Conservation (phyloP, 2,797 vertebrate species). For the Labroides dimidiatus region DNA sequence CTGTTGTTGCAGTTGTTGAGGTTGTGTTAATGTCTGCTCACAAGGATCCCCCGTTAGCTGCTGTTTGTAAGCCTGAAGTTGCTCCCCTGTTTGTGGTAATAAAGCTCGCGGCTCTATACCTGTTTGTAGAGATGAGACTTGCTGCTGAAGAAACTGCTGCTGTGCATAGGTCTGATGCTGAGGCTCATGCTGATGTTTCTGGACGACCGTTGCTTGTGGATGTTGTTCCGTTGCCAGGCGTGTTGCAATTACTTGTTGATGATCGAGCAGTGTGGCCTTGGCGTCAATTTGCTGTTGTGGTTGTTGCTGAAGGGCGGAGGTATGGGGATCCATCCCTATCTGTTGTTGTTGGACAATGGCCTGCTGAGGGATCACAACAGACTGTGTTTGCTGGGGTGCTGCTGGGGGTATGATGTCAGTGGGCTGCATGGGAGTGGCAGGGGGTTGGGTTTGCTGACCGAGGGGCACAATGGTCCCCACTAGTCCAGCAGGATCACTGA, state of each 20-base stretch:
- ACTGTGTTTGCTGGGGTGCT: conserved; percentile 76
- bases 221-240: conserved; percentile 73
- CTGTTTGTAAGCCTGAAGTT: conserved; percentile 61
- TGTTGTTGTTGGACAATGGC: conserved; percentile 80
- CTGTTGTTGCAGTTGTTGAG: conserved; percentile 70
- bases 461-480: conserved; percentile 70
- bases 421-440: conserved; percentile 77
- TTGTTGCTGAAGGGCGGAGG: conserved; percentile 71
- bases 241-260: conserved; percentile 67
- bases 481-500: conserved; percentile 77
- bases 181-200: conserved; percentile 66
- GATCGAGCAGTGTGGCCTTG: conserved; percentile 64
- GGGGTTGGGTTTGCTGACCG: conserved; percentile 77
- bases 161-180: conserved; percentile 72
- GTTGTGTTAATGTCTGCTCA: conserved; percentile 70
- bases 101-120: conserved; percentile 63
- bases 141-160: conserved; percentile 67
- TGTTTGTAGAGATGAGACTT: conserved; percentile 56
- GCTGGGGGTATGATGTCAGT: conserved; percentile 79
- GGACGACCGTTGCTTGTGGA: conserved; percentile 69
- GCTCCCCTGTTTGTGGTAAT: conserved; percentile 67
- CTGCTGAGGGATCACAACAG: conserved; percentile 75
- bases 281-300: conserved; percentile 73
- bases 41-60: conserved; percentile 62
- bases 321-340: conserved; percentile 74